Base-by-base conservation (phyloP, 2,888 invertebrate genomes). In the Trichacis sp. region DNA sequence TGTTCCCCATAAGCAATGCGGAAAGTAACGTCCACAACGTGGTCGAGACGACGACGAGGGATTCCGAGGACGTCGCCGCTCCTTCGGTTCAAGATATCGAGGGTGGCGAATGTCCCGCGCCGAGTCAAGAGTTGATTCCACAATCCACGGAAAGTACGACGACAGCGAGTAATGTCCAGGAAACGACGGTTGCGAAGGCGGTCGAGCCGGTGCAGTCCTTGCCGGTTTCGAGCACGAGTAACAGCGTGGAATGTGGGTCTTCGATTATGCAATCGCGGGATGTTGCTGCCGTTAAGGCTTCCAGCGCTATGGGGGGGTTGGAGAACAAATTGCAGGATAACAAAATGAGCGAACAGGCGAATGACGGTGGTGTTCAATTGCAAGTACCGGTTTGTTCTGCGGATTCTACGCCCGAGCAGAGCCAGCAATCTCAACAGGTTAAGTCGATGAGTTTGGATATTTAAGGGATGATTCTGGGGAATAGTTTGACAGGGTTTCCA, bases 181-280 rank as follows among this genome's bases (percentile, higher is more conserved):
- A 68, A 45, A 54, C 74, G 51, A 74, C 75, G 29, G 54, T 75
- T 17, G n/a, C 74, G 1, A 51, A 70, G 14, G 45, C 71, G 24
- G 70, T 79, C 4, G 80, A 79, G 33, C 75, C 77, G n/a, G 81
- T 83, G n/a, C 84, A 84, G 56, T 78, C 80, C 6, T 58, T 84
- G 60, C 83, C 84, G 30, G 78, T 79, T 11, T 79, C 84, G 14
- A 84, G 84, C 65, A 82, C 84, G 33, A 83, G 80, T 51, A 83
- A 79, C 29, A 81, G 74, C 50, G 63, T 77, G 33, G 83, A 84
- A 9, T 77, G 77, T 57, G 59, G 59, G 18, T 75, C 77, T 4
- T 72, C 77, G n/a, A 61, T 76, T 49, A 52, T 77, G 40, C 74
- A 76, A 12, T 68, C 54, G 8, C 76, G 64, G 14, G 72, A 68